Conservation (phyloP, 2,888 invertebrate species). For the Nezara viridula region DNA sequence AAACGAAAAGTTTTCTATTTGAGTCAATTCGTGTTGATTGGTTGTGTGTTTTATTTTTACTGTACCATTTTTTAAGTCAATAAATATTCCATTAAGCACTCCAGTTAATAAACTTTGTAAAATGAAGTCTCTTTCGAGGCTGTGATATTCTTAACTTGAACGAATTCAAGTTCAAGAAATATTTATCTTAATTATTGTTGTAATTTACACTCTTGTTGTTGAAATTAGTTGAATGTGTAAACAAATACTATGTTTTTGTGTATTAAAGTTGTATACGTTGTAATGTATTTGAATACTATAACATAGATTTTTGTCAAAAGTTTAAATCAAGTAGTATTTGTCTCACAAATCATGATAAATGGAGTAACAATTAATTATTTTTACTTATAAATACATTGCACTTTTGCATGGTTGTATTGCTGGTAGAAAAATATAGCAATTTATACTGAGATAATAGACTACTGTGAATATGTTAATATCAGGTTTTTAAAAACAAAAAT, state of each 20-base stretch:
- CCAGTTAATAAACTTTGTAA: slow-evolving; percentile 28
- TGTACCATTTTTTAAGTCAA: not conserved
- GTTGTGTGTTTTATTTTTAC: not conserved
- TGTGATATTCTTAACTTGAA: slow-evolving; percentile 53
- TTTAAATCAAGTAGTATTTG: slow-evolving; percentile 40
- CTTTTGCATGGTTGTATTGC: slow-evolving; percentile 38
- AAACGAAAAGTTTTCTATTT: not conserved
- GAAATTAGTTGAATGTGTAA: slow-evolving; percentile 31
- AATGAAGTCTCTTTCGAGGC: slow-evolving; percentile 58
- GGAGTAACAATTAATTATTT: not conserved
- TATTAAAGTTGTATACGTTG: slow-evolving; percentile 55
- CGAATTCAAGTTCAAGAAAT: slow-evolving; percentile 42
- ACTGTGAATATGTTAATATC: not conserved
- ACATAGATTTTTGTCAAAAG: slow-evolving; percentile 1
- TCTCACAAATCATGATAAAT: slow-evolving; percentile 2
- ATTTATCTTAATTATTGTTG: slow-evolving; percentile 57
- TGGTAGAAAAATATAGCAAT: slow-evolving; percentile 26
- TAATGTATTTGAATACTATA: slow-evolving; percentile 46
- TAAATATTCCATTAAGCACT: slow-evolving; percentile 17
- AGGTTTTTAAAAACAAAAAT: not conserved
- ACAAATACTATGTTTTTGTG: slow-evolving; percentile 32
- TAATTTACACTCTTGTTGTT: slow-evolving; percentile 59
- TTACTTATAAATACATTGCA: not conserved
- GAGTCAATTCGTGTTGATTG: not conserved
- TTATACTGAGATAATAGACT: slow-evolving; percentile 5